A percentile compares a stretch with the other conserved stretches of the same genome.
These are phyloP conservation scores for Paradoxurus hermaphroditus DNA, from an alignment of 2,113 vertebrate species.

Conservation along the genomic window DNA sequence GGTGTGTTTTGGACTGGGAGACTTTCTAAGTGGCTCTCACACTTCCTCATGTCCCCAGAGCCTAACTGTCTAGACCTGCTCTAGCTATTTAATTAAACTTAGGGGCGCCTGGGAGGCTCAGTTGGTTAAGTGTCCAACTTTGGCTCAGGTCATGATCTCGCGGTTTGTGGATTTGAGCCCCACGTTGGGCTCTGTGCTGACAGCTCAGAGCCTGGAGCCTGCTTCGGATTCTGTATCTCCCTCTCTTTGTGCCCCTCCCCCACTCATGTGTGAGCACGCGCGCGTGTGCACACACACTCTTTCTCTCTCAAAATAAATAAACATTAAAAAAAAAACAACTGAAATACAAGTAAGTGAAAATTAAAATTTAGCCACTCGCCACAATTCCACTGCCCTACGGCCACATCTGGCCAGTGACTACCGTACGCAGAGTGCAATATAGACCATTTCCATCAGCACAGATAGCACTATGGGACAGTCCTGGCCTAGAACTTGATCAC, in stretches of 20 bases:
- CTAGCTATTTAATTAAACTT: background rate
- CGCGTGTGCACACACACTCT: too few relatives aligned
- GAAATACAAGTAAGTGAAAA: background rate
- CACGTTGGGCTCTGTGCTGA: too few relatives aligned
- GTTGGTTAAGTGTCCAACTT: too few relatives aligned
- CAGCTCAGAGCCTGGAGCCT: too few relatives aligned
- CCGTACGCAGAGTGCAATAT: fast-evolving
- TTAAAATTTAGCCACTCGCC: background rate
- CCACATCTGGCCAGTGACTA: background rate
- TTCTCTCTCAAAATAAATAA: too few relatives aligned
- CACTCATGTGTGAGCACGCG: too few relatives aligned
- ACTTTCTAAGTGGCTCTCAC: background rate
- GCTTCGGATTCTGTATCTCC: too few relatives aligned
- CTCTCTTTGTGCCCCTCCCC: too few relatives aligned
- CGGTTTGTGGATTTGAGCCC: too few relatives aligned
- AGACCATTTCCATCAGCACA: background rate
- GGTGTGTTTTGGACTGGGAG: background rate
- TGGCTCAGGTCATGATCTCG: too few relatives aligned
- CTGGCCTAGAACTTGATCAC: background rate
- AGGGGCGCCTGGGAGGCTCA: too few relatives aligned
- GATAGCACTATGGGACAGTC: background rate
- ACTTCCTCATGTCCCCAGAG: background rate
- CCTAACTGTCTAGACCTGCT: background rate
- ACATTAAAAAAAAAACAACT: too few relatives aligned
- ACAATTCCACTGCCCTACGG: background rate